Evolutionary conservation across 1,140 invertebrate genomes (phyloP).

Genomic region (Marisa cornuarietis): DNA sequence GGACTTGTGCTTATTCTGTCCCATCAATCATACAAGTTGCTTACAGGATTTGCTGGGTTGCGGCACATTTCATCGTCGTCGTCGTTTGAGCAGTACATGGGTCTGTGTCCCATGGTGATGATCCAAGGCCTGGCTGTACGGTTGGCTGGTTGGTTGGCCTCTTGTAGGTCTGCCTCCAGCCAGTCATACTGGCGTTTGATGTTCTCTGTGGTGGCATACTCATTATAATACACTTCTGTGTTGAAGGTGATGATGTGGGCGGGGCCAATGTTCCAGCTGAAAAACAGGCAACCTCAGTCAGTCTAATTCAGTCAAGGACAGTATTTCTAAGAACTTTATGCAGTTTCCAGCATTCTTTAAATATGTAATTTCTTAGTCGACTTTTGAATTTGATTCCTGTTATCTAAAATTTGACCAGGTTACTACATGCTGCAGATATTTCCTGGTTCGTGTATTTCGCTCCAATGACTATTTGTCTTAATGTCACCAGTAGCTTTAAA

Average conservation of each 20-base stretch:
- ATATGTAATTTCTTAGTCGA: no score
- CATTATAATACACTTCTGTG: conserved; percentile 47
- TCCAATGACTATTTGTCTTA: no score
- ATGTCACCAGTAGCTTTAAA: no score
- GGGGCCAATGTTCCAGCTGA: conserved; percentile 60
- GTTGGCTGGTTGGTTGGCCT: conserved; percentile 52
- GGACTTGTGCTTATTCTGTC: neutral
- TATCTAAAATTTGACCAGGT: no score
- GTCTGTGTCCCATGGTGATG: conserved; percentile 59
- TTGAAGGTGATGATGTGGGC: conserved; percentile 55
- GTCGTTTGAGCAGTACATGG: conserved; percentile 59
- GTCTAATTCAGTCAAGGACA: no score
- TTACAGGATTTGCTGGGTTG: conserved; percentile 32
- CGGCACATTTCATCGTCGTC: conserved; percentile 38
- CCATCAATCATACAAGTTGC: neutral
- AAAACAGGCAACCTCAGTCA: conserved; percentile 17
- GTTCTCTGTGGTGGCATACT: conserved; percentile 31
- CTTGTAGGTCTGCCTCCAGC: conserved; percentile 47
- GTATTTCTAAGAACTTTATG: no score
- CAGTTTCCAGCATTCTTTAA: no score
- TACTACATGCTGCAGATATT: no score
- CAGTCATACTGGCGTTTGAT: conserved; percentile 45
- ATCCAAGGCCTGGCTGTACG: conserved; percentile 57
- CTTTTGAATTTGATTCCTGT: no score
- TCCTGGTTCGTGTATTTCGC: no score